Evolutionary conservation across 2,113 vertebrate species (phyloP).

Genomic region (Hemichromis elongatus): DNA sequence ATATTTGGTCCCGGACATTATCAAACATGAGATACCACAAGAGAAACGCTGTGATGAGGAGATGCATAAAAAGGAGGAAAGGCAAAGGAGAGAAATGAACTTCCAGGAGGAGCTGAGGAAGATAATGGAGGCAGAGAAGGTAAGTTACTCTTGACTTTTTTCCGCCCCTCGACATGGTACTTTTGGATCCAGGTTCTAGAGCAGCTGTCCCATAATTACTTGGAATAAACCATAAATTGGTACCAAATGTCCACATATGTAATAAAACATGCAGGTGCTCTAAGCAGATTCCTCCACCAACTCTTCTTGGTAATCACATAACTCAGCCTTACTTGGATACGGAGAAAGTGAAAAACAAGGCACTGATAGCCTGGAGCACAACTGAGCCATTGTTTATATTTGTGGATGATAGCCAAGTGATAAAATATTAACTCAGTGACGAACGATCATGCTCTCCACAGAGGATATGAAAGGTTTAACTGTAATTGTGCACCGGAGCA

Average conservation of each 20-base stretch:
- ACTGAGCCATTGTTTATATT: neutral
- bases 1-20: neutral
- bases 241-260: neutral
- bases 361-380: neutral
- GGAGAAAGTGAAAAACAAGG: neutral
- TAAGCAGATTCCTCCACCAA: neutral
- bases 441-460: neutral
- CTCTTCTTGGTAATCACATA: neutral
- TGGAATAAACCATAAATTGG: neutral
- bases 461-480: neutral
- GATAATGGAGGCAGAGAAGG: conserved; percentile 67
- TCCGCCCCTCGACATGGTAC: neutral
- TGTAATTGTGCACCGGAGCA: neutral
- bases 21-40: conserved; percentile 49
- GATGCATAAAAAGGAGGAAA: conserved; percentile 67
- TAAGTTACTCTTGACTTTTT: conserved; percentile 36
- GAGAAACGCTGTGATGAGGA: conserved; percentile 53
- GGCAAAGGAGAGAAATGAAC: conserved; percentile 51
- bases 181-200: neutral
- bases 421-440: too few relatives aligned
- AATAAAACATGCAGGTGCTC: neutral
- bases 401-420: neutral
- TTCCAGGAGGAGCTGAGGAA: conserved; percentile 77
- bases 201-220: neutral
- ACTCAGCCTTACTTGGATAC: neutral